phyloP scores from a whole-genome alignment of 2,797 vertebrate genomes.

The Hydrolagus colliei region DNA sequence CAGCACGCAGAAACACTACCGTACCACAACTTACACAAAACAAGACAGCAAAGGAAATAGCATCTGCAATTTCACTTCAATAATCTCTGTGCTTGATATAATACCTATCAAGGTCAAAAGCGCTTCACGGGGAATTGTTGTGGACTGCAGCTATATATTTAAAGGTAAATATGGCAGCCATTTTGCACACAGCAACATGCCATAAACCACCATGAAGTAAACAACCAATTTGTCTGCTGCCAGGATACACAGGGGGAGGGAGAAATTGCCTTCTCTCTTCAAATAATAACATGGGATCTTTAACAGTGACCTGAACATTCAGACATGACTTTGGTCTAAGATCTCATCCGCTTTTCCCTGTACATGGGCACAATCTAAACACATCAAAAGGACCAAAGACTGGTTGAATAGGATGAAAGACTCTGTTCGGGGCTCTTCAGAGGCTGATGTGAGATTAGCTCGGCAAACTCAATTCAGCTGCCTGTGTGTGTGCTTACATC shows the following conservation, averaged over 20 bases:
- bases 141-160: background rate
- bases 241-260: too few species aligned
- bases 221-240: background rate
- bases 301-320: background rate
- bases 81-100: too few species aligned
- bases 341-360: background rate
- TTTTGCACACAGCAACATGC: background rate
- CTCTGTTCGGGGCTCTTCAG: too few species aligned
- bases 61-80: too few species aligned
- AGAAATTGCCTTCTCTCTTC: background rate
- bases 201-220: background rate
- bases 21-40: too few species aligned
- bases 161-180: background rate
- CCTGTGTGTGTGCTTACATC: too few species aligned
- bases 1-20: too few species aligned
- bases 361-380: too few species aligned
- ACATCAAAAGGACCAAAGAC: too few species aligned
- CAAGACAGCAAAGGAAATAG: too few species aligned
- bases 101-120: background rate
- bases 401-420: background rate
- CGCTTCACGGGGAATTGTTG: background rate
- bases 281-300: background rate
- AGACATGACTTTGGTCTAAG: background rate
- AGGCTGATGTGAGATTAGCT: too few species aligned
- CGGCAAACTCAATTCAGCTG: too few species aligned